Base-by-base conservation (phyloP, 1,140 invertebrate genomes). In the Ceratina calcarata region DNA sequence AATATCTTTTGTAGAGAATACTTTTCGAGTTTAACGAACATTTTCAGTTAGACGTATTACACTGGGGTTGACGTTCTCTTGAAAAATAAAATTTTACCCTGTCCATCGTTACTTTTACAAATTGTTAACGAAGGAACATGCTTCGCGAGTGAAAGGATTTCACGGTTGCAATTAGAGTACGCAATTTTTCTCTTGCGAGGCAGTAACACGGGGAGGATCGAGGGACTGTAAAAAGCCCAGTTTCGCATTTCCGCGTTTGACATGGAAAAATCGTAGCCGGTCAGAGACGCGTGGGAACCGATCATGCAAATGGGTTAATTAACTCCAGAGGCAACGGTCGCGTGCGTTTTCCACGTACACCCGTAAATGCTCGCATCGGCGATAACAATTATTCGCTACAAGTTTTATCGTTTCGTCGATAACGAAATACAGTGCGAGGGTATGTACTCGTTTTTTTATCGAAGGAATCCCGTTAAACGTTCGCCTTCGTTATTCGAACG, bases 271-370 rank as follows among this genome's bases (percentile, higher is more conserved):
- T 77, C 75, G 45, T 3, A 8, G 24, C 13, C 37, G 7, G 37
- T 32, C 20, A 27, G 22, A 20, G 13, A 51, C 37, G 45, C 15
- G 37, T 45, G 10, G 22, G 75, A 24, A 70, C 37, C 75, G 75
- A 77, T 77, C 75, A 69, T 77, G 75, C 57, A 70, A 77, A 77
- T 77, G 45, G 57, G 57, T 70, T 77, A 77, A 77, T 77, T 77
- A 77, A 62, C 75, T 37, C 15, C 37, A 6, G 37, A 45, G 3
- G 37, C 27, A 58, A 57, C 12, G 55, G 74, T 76, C 74, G 65
- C 74, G 74, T 62, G 75, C 66, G 66, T 77, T 61, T 67, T 45
- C 37, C 37, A 45, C 18, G 51, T 51, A 45, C 37, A 45, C 18
- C 65, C 3, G 45, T 27, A 51, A 77, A 77, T 69, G 65, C 18